These are phyloP conservation scores for Polypedilum pembai DNA, from an alignment of 1,140 invertebrate genomes.

Conservation along the genomic window DNA sequence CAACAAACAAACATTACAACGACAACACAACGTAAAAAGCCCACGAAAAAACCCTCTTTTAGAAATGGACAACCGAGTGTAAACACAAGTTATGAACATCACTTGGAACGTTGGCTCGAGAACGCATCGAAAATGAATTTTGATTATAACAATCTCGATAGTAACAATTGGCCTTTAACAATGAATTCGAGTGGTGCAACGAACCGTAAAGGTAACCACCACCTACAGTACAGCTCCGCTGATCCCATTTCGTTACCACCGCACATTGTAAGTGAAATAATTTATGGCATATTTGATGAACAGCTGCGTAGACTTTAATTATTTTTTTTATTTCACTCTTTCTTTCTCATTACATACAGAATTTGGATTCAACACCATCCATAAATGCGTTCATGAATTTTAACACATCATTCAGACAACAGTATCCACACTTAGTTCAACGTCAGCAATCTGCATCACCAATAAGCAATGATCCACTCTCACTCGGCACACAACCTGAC, in stretches of 20 bases:
- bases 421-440: constrained; percentile 8
- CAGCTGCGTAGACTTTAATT: neutral
- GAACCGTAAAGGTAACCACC: constrained; percentile 21
- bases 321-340: neutral
- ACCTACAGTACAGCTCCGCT: neutral
- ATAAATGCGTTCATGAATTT: constrained; percentile 10
- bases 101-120: neutral
- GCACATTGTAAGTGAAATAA: constrained; percentile 21
- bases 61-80: neutral
- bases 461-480: constrained; percentile 5
- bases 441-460: constrained; percentile 19
- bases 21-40: neutral
- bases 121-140: constrained; percentile 21
- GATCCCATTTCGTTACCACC: constrained; percentile 23
- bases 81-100: constrained; percentile 17
- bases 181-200: neutral
- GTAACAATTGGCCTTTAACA: neutral
- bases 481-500: neutral
- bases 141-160: neutral
- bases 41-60: neutral
- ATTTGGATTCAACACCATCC: neutral
- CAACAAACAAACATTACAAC: neutral
- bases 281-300: neutral
- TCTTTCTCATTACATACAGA: neutral
- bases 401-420: neutral